These are phyloP conservation scores for Lochmaea crataegi DNA, from an alignment of 2,888 invertebrate genomes.

Conservation along the genomic window DNA sequence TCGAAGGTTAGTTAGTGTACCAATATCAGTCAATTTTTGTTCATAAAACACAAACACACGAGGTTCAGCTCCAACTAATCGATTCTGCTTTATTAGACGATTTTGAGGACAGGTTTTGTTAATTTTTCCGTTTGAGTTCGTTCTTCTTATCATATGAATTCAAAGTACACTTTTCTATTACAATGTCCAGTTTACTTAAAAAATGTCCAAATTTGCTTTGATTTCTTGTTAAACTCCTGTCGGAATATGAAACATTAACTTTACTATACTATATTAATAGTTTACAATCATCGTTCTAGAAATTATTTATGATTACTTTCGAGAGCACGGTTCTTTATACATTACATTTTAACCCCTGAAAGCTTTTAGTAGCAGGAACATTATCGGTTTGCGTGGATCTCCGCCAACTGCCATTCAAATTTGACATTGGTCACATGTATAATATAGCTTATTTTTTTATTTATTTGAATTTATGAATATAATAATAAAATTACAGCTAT, in stretches of 20 bases:
- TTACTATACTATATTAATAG: background rate
- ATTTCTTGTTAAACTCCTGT: no score
- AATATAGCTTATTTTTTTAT: conserved; percentile 61
- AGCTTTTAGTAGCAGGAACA: conserved; percentile 62
- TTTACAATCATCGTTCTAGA: background rate
- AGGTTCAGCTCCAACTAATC: no score
- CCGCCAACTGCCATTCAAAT: conserved; percentile 63
- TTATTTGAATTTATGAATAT: conserved; percentile 57
- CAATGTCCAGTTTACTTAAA: no score
- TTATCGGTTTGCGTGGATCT: conserved; percentile 64
- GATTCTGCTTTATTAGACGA: no score
- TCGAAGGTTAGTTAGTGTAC: no score
- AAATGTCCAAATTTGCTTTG: no score
- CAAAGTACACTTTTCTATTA: no score
- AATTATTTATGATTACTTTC: conserved; percentile 38
- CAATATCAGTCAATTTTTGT: no score
- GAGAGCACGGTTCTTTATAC: conserved; percentile 33
- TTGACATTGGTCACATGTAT: conserved; percentile 64
- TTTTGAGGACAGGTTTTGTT: no score
- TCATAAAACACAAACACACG: no score
- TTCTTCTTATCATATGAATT: no score
- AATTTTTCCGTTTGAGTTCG: no score
- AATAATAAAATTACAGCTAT: conserved; percentile 40
- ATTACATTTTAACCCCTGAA: conserved; percentile 53
- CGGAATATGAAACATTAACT: background rate